A percentile compares a stretch with the other conserved stretches of the same genome.
Evolutionary conservation across 2,888 invertebrate species (phyloP).

Genomic region (Octonoba sinensis): DNA sequence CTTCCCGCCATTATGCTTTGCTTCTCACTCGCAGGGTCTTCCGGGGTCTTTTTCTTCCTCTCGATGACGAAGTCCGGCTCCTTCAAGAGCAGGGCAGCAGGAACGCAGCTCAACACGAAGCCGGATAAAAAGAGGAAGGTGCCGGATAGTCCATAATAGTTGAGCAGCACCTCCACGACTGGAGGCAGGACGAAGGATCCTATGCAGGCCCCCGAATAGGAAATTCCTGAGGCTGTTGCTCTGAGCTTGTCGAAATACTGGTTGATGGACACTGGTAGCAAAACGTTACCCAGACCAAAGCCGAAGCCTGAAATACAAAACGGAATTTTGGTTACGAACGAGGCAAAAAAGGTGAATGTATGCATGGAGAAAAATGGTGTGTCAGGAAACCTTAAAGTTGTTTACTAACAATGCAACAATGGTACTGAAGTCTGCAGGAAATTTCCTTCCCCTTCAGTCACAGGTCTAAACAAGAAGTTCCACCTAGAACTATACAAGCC

Average conservation of each 20-base stretch:
- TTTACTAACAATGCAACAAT: too few species aligned
- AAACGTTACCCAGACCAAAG: slow-evolving; percentile 63
- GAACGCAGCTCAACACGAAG: slow-evolving; percentile 56
- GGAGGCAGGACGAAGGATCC: slow-evolving; percentile 65
- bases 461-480: too few species aligned
- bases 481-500: too few species aligned
- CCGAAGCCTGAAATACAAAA: slow-evolving; percentile 60
- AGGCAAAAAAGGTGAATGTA: background rate
- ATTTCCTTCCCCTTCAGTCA: too few species aligned
- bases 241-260: slow-evolving; percentile 65
- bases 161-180: slow-evolving; percentile 48
- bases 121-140: slow-evolving; percentile 59
- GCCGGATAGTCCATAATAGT: slow-evolving; percentile 54
- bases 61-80: slow-evolving; percentile 26
- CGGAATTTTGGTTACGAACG: background rate
- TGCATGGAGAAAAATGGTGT: too few species aligned
- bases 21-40: background rate
- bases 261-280: slow-evolving; percentile 63
- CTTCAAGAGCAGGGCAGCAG: slow-evolving; percentile 45
- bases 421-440: too few species aligned
- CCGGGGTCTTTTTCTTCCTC: background rate
- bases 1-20: slow-evolving; percentile 26
- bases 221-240: slow-evolving; percentile 64
- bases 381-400: too few species aligned
- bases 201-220: slow-evolving; percentile 65